Evolutionary conservation across 2,888 invertebrate genomes (phyloP), one percentile per base, ranked within the genome.

Genomic region (Cyclophora albipunctata): DNA sequence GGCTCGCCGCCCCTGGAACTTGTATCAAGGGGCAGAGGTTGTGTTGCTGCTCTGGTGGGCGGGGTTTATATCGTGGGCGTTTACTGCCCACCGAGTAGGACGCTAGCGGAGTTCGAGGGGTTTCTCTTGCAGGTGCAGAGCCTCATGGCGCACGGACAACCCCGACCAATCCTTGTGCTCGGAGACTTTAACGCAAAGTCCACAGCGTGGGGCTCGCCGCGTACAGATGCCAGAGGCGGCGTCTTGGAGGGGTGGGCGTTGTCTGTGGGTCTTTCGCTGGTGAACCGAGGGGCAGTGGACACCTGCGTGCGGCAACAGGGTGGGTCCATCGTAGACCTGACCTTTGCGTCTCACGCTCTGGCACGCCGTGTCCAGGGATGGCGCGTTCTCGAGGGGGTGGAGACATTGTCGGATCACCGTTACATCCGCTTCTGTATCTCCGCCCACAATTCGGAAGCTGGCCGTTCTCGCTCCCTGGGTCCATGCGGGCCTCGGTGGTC

Each of bases 131-230:
- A 3, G 5, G 37, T 40, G 7, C 7, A n/a, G 2, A 34, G 7
- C 37, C 55, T 5, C 47, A 53, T 49, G 54, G 1, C 52, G 54
- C 0, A 63, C 60, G 1, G 42, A 42, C 5, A 35, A 35, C 45
- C 54, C 1, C 7, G 45, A 3, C 60, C 55, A 1, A 5, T 42
- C 3, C 7, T 47, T 1, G 35, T 42, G 5, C n/a, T 20, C 20
- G 42, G 42, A 1, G 60, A 60, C 41, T 45, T 59, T 33, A 62
- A 62, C 20, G 58, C 42, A 0, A 60, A 60, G 35, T 58, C 55
- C 7, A 4, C 5, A 20, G 52, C 52, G 0, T 62, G 64, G 64
- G 60, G 59, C 1, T 55, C 47, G 3, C 42, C 42, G 4, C n/a
- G 42, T 20, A 42, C 42, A 42, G 42, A 42, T 4, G 20, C 20